Conservation (phyloP, 2,113 vertebrate species). For the Numenius arquata region DNA sequence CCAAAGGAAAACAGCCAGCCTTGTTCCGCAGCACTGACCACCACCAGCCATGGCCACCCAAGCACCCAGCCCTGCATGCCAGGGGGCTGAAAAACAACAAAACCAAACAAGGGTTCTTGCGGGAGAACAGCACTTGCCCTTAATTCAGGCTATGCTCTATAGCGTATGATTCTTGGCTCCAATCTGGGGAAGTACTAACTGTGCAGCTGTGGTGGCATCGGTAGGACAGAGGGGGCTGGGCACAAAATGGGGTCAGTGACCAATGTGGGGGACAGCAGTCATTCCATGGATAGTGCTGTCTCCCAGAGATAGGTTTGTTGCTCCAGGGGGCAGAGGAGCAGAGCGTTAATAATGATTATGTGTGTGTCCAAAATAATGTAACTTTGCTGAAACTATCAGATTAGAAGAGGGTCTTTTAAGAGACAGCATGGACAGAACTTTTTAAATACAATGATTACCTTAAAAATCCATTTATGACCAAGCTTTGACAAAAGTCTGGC, state of each 20-base stretch:
- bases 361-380: not conserved
- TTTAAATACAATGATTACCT: not conserved
- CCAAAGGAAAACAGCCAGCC: not conserved
- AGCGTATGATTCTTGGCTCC: rapidly evolving
- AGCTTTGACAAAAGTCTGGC: not conserved
- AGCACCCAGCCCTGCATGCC: rapidly evolving
- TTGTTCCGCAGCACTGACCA: too few species aligned
- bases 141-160: not conserved
- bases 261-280: not conserved
- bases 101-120: not conserved
- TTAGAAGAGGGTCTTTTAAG: not conserved
- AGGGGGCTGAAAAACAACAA: not conserved
- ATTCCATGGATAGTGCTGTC: not conserved
- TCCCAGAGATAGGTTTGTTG: not conserved
- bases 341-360: not conserved
- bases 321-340: not conserved
- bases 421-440: not conserved
- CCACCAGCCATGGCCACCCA: rapidly evolving
- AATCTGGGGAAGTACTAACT: too few species aligned
- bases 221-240: not conserved
- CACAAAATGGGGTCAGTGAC: not conserved
- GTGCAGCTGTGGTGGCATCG: not conserved
- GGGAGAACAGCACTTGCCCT: not conserved
- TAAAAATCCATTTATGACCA: not conserved
- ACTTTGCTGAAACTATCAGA: not conserved